Base-by-base conservation (phyloP, 2,888 invertebrate genomes). In the Sialis lutaria region DNA sequence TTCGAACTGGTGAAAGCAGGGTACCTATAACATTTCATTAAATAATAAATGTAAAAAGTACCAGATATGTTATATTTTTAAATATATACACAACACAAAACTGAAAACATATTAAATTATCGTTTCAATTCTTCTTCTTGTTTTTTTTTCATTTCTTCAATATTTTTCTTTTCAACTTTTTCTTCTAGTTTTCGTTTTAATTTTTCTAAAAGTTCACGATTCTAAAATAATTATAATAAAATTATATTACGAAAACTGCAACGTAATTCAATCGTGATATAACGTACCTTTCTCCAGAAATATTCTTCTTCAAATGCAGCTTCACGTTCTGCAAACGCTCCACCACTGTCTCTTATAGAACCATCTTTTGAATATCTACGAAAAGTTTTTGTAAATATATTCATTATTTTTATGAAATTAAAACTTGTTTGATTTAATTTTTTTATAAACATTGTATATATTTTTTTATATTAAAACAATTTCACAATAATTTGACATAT, bases 1-100 rank as follows among this genome's bases (percentile, higher is more conserved):
- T 90, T 90, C 59, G 88, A 89, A 62, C 77, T 87, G 33, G 84
- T 91, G 39, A 79, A 89, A 60, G 79, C 84, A 13, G 87, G 90
- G 86, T 85, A 64, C n/a, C n/a, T n/a, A 22, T 22, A 22, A 22
- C 22, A 22, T 22, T 22, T 22, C 22, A 22, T 22, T 22, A 22
- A 22, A 22, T 22, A 22, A 22, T 22, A 22, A 22, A 22, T 22
- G 22, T 22, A 22, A 22, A 22, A 22, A 22, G 22, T 22, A 22
- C 22, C 22, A 22, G 22, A 22, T 22, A 22, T 22, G 4, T 22
- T 22, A 22, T 22, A 22, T 22, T 22, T 22, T 22, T 22, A 22
- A 22, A 22, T 22, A 22, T 22, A 22, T 22, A 22, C 22, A 22
- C 2, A 22, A 22, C 22, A 22, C 4, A 22, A 22, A 22, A 22